phyloP scores from a whole-genome alignment of 2,113 vertebrate genomes.

The Tragelaphus strepsiceros region DNA sequence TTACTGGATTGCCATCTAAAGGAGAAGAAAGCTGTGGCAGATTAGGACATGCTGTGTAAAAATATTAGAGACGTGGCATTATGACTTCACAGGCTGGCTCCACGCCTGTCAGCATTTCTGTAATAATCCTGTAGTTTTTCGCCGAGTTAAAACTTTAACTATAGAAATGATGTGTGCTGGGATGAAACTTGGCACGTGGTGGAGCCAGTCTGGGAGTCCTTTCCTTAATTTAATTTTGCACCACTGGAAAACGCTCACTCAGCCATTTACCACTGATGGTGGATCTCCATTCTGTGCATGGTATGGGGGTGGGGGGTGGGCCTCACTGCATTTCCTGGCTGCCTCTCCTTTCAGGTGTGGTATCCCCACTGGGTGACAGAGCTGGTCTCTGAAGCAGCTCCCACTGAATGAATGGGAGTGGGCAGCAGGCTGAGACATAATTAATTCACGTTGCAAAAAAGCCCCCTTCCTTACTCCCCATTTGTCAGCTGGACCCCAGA shows the following conservation, averaged over 20 bases:
- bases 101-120: constrained; percentile 48
- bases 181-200: constrained; percentile 69
- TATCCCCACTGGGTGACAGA: not conserved
- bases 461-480: constrained; percentile 10
- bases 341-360: not conserved
- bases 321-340: not conserved
- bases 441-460: constrained; percentile 58
- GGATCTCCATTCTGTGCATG: not conserved
- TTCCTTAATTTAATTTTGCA: constrained; percentile 64
- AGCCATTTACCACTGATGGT: constrained; percentile 9
- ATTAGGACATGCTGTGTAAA: constrained; percentile 33
- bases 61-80: constrained; percentile 38
- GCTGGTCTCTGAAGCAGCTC: not conserved
- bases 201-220: constrained; percentile 63
- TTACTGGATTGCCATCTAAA: not conserved
- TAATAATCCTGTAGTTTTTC: constrained; percentile 43
- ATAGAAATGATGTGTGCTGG: constrained; percentile 71
- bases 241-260: constrained; percentile 43
- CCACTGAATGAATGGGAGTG: not conserved
- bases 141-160: constrained; percentile 36
- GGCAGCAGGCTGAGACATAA: constrained; percentile 28
- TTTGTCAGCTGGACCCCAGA: constrained; percentile 61
- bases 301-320: not conserved
- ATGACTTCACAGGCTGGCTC: constrained; percentile 53
- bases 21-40: constrained; percentile 36